A percentile compares a stretch with the other conserved stretches of the same genome.
Evolutionary conservation across 2,113 vertebrate genomes (phyloP).

Genomic region (Maccullochella peelii): DNA sequence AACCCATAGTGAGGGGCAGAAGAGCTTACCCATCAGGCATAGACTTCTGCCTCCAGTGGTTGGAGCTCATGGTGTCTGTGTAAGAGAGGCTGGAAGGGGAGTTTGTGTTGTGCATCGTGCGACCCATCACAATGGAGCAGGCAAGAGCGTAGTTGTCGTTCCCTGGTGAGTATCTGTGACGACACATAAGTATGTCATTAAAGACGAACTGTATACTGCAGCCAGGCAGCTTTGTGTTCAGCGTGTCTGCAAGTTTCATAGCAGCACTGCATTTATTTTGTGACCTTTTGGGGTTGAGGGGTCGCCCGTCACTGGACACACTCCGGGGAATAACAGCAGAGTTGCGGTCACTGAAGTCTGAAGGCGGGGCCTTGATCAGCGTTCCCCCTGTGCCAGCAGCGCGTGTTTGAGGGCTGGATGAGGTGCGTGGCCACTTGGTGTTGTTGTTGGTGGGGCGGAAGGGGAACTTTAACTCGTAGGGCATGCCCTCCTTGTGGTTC

Average conservation of each 20-base stretch:
- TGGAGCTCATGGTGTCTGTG: conserved; percentile 87
- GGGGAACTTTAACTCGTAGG: conserved; percentile 95
- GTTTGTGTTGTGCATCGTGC: conserved; percentile 90
- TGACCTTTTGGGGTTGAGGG: conserved; percentile 89
- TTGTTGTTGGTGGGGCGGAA: conserved; percentile 90
- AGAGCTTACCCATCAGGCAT: conserved; percentile 90
- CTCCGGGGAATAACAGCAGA: conserved; percentile 91
- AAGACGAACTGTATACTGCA: background rate
- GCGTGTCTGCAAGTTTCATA: conserved; percentile 9
- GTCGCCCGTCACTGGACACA: conserved; percentile 94
- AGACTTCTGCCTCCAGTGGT: conserved; percentile 92
- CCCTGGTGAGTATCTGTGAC: conserved; percentile 90
- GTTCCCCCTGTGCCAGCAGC: conserved; percentile 82
- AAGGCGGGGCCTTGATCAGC: conserved; percentile 86
- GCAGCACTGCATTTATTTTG: background rate
- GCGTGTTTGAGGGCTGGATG: conserved; percentile 85
- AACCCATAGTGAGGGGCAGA: background rate
- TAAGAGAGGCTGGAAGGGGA: conserved; percentile 90
- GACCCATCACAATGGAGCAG: conserved; percentile 91
- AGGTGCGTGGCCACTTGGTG: conserved; percentile 93
- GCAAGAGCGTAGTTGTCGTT: conserved; percentile 93
- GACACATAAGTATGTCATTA: conserved; percentile 22
- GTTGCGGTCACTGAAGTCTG: conserved; percentile 85
- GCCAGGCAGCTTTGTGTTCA: conserved; percentile 9
- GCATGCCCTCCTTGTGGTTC: conserved; percentile 91